A percentile compares a stretch with the other conserved stretches of the same genome.
phyloP scores from a whole-genome alignment of 2,797 vertebrate species.

The Spinus pinus region DNA sequence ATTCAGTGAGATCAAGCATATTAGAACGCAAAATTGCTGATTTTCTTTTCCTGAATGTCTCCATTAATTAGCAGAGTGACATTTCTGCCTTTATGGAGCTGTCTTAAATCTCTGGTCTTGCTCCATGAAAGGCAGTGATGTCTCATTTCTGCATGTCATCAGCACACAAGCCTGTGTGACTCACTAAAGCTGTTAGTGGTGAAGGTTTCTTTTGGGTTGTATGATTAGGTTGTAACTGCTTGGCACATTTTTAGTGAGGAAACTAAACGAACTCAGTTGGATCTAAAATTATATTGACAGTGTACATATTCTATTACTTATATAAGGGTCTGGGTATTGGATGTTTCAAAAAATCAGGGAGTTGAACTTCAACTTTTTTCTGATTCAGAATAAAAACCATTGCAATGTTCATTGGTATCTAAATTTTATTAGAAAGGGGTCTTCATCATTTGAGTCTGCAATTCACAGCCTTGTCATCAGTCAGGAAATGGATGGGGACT shows the following conservation, averaged over 20 bases:
- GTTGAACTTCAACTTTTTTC: background rate
- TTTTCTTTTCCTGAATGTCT: background rate
- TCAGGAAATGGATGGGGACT: background rate
- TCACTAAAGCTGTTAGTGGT: background rate
- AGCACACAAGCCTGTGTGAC: background rate
- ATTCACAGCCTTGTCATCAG: background rate
- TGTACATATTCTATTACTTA: background rate
- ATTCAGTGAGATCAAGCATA: background rate
- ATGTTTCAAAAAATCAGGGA: background rate
- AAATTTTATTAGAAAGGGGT: background rate
- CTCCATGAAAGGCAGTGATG: background rate
- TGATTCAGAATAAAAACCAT: background rate
- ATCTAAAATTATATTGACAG: background rate
- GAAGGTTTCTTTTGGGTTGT: background rate
- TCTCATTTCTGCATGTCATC: background rate
- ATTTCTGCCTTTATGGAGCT: background rate
- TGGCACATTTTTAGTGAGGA: background rate
- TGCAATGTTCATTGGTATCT: background rate
- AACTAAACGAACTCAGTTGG: background rate
- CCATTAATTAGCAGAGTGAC: background rate
- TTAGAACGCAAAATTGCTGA: background rate
- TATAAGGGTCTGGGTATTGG: background rate
- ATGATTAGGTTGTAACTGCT: background rate
- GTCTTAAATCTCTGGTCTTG: background rate
- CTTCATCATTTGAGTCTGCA: background rate